Conservation (phyloP, 2,888 invertebrate genomes). For the Epirrhoe tristata region DNA sequence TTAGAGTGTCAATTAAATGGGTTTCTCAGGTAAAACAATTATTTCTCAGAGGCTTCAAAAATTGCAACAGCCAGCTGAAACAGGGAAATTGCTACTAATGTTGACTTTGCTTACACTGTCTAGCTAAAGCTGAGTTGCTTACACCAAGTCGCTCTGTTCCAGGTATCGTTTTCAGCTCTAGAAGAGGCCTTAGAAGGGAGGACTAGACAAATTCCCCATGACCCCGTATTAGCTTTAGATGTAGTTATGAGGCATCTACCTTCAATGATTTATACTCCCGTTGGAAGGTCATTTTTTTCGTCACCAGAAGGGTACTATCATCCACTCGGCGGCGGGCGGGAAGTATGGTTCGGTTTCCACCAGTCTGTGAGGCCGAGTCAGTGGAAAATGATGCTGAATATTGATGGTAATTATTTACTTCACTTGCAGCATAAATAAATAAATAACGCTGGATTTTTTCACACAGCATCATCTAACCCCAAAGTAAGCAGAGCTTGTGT, state of each 20-base stretch:
- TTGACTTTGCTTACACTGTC: background rate
- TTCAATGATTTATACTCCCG: conserved; percentile 99
- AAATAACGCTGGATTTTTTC: too few relatives aligned
- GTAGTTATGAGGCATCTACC: conserved; percentile 99
- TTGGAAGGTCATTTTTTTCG: conserved; percentile 99
- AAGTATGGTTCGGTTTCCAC: conserved; percentile 99
- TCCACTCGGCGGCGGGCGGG: conserved; percentile 97
- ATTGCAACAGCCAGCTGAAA: background rate
- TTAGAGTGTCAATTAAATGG: conserved; percentile 99
- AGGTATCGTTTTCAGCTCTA: conserved; percentile 96
- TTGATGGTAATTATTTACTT: conserved; percentile 91
- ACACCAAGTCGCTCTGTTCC: conserved; percentile 39
- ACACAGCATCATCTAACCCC: too few relatives aligned
- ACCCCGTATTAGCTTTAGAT: conserved; percentile 98
- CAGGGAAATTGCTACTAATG: background rate
- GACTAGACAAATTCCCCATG: conserved; percentile 98
- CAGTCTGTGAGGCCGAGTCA: conserved; percentile 99
- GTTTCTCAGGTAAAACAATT: conserved; percentile 90
- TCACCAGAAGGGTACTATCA: conserved; percentile 99
- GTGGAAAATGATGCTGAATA: conserved; percentile 99
- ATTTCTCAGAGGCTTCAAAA: background rate
- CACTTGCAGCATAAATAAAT: background rate
- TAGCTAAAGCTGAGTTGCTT: background rate
- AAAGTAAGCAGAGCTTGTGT: too few relatives aligned
- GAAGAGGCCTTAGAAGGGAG: conserved; percentile 99